A percentile compares a stretch with the other conserved stretches of the same genome.
These are phyloP conservation scores for Rhyacophila evoluta DNA, from an alignment of 2,888 invertebrate genomes.

Conservation along the genomic window DNA sequence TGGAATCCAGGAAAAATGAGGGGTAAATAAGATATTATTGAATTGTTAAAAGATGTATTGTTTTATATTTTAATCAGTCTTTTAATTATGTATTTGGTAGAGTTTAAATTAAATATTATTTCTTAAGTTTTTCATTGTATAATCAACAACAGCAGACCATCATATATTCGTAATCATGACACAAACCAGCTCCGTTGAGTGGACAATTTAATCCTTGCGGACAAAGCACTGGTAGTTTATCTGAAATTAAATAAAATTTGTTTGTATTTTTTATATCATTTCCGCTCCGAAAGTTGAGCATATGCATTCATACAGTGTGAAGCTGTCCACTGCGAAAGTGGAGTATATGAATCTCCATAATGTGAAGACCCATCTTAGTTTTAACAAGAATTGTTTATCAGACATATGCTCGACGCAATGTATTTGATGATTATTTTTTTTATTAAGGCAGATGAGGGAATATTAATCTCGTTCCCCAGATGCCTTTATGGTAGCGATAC, in stretches of 20 bases:
- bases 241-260: slow-evolving; percentile 66
- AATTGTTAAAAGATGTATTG: not conserved
- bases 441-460: too few relatives aligned
- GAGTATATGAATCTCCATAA: too few relatives aligned
- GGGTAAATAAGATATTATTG: not conserved
- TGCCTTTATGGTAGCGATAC: not conserved
- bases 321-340: too few relatives aligned
- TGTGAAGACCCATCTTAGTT: too few relatives aligned
- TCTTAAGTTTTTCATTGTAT: not conserved
- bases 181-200: slow-evolving; percentile 69
- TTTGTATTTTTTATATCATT: too few relatives aligned
- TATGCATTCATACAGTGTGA: too few relatives aligned
- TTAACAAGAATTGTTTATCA: too few relatives aligned
- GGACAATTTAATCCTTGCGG: slow-evolving; percentile 71
- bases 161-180: slow-evolving; percentile 76
- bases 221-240: slow-evolving; percentile 70
- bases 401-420: too few relatives aligned
- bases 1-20: not conserved
- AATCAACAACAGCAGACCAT: slow-evolving; percentile 72
- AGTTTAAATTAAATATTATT: not conserved
- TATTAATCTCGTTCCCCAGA: not conserved
- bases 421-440: too few relatives aligned
- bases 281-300: too few relatives aligned
- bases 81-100: not conserved
- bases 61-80: slow-evolving; percentile 28